Percentiles rank a stretch among this genome's conserved stretches.
phyloP scores from a whole-genome alignment of 2,797 vertebrate species.

The Peromyscus melanophrys region DNA sequence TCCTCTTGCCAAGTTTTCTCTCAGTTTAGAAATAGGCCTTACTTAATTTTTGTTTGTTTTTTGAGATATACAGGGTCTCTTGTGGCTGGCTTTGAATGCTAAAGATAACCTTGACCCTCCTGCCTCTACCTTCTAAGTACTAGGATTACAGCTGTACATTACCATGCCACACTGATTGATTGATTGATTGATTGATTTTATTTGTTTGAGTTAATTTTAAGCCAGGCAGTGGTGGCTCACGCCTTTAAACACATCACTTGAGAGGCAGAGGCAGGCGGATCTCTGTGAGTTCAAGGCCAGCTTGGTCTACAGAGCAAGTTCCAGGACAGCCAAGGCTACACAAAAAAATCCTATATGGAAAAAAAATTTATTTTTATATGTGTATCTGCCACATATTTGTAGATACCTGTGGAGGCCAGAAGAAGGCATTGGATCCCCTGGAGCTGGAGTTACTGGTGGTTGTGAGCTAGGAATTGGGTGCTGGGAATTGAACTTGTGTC shows the following conservation, averaged over 20 bases:
- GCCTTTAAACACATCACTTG: neutral
- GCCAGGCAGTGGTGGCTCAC: neutral
- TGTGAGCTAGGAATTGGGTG: neutral
- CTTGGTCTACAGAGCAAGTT: neutral
- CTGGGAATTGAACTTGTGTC: neutral
- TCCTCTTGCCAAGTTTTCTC: neutral
- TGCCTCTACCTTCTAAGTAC: neutral
- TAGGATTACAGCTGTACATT: neutral
- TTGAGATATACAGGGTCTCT: neutral
- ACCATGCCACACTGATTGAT: neutral
- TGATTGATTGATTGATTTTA: neutral
- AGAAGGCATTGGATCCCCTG: neutral
- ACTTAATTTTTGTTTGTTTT: neutral
- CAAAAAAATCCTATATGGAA: neutral
- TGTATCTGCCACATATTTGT: neutral
- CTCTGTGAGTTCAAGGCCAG: neutral
- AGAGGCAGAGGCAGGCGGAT: neutral
- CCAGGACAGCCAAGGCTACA: neutral
- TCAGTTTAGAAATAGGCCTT: neutral
- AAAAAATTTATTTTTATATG: neutral
- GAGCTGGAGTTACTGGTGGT: neutral
- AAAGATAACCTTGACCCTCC: neutral
- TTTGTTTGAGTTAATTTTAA: neutral
- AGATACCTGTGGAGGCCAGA: neutral
- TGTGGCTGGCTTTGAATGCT: neutral